phyloP scores from a whole-genome alignment of 2,888 invertebrate species.

The Lamellibrachia satsuma region DNA sequence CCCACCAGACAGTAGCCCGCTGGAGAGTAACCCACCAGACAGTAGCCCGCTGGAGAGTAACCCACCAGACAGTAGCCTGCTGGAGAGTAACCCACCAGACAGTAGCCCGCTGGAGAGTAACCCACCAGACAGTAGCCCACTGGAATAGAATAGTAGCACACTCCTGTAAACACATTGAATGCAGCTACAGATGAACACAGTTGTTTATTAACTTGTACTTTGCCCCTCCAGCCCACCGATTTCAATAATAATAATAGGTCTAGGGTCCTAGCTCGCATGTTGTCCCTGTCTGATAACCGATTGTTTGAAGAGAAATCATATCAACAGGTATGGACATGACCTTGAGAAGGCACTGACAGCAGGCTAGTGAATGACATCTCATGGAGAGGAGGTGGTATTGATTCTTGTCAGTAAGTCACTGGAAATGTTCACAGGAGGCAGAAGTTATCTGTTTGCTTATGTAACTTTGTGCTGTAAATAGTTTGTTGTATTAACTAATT shows the following conservation, averaged over 20 bases:
- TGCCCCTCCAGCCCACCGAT: neutral
- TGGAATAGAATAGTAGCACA: too few relatives aligned
- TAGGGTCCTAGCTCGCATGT: neutral
- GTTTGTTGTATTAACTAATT: neutral
- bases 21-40: too few relatives aligned
- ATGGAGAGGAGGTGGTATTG: neutral
- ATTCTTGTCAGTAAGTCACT: neutral
- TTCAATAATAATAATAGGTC: conserved; percentile 6
- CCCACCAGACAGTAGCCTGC: too few relatives aligned
- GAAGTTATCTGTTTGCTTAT: neutral
- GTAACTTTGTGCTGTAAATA: neutral
- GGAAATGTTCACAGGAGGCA: too few relatives aligned
- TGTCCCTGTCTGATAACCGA: neutral
- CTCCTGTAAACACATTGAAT: neutral
- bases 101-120: too few relatives aligned
- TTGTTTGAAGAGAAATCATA: neutral
- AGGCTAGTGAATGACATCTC: neutral
- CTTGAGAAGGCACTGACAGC: neutral
- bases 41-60: too few relatives aligned
- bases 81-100: too few relatives aligned
- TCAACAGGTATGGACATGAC: neutral
- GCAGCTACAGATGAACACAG: neutral
- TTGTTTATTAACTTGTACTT: conserved; percentile 11
- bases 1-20: too few relatives aligned
- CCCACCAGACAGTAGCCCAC: too few relatives aligned